These are phyloP conservation scores for Drosophila mulleri DNA, from an alignment of 2,888 invertebrate genomes.

Conservation along the genomic window DNA sequence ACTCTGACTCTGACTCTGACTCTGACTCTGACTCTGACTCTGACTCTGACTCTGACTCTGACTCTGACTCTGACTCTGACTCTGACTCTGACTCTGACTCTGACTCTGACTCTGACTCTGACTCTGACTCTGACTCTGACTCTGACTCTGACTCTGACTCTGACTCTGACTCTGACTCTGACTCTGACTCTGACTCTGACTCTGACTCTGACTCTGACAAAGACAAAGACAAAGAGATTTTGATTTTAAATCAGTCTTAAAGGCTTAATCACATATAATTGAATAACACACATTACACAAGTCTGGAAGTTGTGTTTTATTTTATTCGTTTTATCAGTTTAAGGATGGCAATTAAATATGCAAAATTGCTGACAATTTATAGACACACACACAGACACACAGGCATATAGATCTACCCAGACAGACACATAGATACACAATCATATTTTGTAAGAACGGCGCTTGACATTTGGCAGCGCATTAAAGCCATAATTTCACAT, in stretches of 20 bases:
- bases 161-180: too few species aligned
- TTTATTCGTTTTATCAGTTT: constrained; percentile 11
- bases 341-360: constrained; percentile 52
- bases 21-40: background rate
- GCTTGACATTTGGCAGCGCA: constrained; percentile 55
- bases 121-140: background rate
- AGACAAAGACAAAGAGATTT: too few species aligned
- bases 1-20: background rate
- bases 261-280: too few species aligned
- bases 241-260: too few species aligned
- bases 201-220: too few species aligned
- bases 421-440: background rate
- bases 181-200: too few species aligned
- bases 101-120: background rate
- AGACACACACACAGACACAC: background rate
- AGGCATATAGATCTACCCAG: background rate
- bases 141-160: background rate
- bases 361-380: constrained; percentile 40
- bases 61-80: background rate
- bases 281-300: background rate
- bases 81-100: background rate
- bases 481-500: constrained; percentile 78
- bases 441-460: constrained; percentile 37
- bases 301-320: background rate
- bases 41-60: background rate